phyloP scores from a whole-genome alignment of 1,140 invertebrate genomes.

The Ylistrum balloti region DNA sequence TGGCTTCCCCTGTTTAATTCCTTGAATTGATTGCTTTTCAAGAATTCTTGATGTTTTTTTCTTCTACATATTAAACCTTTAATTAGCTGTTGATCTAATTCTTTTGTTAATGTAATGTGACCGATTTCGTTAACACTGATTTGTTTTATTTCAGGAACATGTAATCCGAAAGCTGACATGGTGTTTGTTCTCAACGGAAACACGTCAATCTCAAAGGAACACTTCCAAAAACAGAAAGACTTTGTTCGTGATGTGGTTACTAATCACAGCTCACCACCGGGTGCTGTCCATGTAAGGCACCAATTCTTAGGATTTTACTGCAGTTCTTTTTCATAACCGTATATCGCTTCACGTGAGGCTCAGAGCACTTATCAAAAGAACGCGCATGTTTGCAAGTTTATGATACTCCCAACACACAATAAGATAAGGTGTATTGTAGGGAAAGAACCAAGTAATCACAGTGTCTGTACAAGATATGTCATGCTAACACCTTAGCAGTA shows the following conservation, averaged over 20 bases:
- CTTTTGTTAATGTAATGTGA: conserved; percentile 18
- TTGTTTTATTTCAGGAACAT: conserved; percentile 45
- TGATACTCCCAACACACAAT: too few relatives aligned
- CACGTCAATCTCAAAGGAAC: not conserved
- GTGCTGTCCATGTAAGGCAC: conserved; percentile 42
- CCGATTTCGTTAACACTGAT: not conserved
- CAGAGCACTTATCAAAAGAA: too few relatives aligned
- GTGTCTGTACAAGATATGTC: too few relatives aligned
- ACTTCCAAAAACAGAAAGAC: conserved; percentile 46
- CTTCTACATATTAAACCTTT: conserved; percentile 7
- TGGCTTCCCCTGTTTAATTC: not conserved
- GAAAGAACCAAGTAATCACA: too few relatives aligned
- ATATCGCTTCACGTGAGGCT: too few relatives aligned
- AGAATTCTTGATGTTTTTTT: not conserved
- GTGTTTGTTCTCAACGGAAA: conserved; percentile 49
- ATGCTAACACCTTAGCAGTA: too few relatives aligned
- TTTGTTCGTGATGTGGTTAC: conserved; percentile 46
- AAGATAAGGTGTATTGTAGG: too few relatives aligned
- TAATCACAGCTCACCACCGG: not conserved
- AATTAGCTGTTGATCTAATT: not conserved
- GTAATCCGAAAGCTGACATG: conserved; percentile 50
- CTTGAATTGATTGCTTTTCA: conserved; percentile 33
- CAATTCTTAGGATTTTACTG: not conserved
- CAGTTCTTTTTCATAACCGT: too few relatives aligned
- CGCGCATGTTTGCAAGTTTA: too few relatives aligned